Conservation (phyloP, 92 coral and sea anemone genomes). For the Zoanthus sansibaricus region DNA sequence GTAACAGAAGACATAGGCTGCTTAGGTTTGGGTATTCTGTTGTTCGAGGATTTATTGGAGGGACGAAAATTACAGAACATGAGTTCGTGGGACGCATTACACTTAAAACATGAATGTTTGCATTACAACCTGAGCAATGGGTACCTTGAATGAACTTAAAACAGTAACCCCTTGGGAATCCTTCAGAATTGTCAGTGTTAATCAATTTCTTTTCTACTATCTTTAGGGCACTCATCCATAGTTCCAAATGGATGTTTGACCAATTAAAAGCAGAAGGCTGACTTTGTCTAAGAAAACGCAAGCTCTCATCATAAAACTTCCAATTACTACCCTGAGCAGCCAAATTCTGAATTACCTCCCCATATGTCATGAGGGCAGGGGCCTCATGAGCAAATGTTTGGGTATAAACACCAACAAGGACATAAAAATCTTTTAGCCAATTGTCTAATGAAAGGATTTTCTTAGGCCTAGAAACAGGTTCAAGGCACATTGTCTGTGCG, state of each 20-base stretch:
- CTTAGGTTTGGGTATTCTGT: not conserved
- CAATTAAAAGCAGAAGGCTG: conserved; percentile 4
- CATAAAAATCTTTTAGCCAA: conserved; percentile 46
- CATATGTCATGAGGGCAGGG: conserved; percentile 42
- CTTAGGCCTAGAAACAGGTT: conserved; percentile 10
- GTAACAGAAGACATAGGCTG: conserved; percentile 10
- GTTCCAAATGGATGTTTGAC: conserved; percentile 38
- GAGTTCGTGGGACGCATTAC: conserved; percentile 3
- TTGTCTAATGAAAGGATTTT: conserved; percentile 17
- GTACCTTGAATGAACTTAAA: conserved; percentile 17
- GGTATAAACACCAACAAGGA: conserved; percentile 39
- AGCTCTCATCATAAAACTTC: conserved; percentile 30
- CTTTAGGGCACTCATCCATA: conserved; percentile 50
- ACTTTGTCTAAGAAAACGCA: conserved; percentile 19
- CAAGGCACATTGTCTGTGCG: conserved; percentile 24
- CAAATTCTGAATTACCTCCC: conserved; percentile 47
- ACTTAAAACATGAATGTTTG: conserved; percentile 56
- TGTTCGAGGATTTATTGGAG: not conserved
- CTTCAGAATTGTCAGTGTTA: not conserved
- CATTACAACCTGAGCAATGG: conserved; percentile 25
- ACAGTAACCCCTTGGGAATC: conserved; percentile 45
- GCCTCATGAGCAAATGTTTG: conserved; percentile 32
- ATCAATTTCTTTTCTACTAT: not conserved
- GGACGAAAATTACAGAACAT: conserved; percentile 18
- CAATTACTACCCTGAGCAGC: conserved; percentile 42